A percentile compares a stretch with the other conserved stretches of the same genome.
Conservation (phyloP, 2,113 vertebrate genomes). For the Carassius gibelio region DNA sequence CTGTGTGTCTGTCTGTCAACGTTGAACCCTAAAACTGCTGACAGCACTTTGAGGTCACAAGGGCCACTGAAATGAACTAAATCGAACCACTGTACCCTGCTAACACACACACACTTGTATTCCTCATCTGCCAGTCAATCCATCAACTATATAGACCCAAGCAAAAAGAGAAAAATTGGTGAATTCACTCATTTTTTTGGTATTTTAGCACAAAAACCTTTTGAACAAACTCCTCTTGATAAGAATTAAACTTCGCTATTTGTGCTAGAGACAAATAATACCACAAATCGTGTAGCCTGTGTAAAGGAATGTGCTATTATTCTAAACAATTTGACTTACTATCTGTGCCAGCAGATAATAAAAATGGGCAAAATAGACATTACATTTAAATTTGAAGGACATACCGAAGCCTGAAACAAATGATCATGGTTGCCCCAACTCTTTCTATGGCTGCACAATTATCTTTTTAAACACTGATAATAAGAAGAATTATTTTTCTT, state of each 20-base stretch:
- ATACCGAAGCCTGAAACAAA: background rate
- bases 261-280: background rate
- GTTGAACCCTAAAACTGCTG: slow-evolving; percentile 40
- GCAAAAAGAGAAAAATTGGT: background rate
- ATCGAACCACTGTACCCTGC: slow-evolving; percentile 7
- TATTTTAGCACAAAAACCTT: background rate
- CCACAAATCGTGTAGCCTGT: background rate
- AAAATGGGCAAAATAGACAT: background rate
- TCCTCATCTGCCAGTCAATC: slow-evolving; percentile 32
- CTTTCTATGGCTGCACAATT: background rate
- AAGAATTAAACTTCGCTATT: background rate
- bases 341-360: background rate
- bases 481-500: background rate
- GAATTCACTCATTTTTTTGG: background rate
- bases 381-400: background rate
- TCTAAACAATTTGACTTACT: background rate
- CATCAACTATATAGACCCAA: background rate
- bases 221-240: background rate
- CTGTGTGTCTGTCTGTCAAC: background rate
- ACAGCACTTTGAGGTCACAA: slow-evolving; percentile 31
- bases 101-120: background rate
- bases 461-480: background rate
- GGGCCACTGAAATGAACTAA: slow-evolving; percentile 14
- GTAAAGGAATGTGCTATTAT: background rate
- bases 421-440: too few relatives aligned